phyloP scores from a whole-genome alignment of 2,888 invertebrate species.

The Balanococcus diminutus region DNA sequence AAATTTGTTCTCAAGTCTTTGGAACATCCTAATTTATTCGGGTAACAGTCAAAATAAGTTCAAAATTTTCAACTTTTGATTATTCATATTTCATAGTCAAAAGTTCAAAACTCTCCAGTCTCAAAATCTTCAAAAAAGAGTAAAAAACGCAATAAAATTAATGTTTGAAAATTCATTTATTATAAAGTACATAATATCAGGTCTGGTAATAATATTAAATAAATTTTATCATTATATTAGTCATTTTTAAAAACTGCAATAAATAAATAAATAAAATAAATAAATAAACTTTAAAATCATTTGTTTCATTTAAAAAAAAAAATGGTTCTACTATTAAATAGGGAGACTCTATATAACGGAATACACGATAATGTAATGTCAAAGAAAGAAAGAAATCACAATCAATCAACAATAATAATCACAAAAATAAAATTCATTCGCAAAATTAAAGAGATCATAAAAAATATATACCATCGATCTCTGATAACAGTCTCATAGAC shows the following conservation, averaged over 20 bases:
- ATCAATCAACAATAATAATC: slow-evolving; percentile 43
- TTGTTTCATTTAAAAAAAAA: background rate
- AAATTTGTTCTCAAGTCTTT: no score
- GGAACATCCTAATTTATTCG: no score
- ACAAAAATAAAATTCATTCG: slow-evolving; percentile 20
- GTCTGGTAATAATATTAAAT: background rate
- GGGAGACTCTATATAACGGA: background rate
- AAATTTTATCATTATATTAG: slow-evolving; percentile 20
- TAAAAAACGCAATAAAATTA: background rate
- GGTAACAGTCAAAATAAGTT: no score
- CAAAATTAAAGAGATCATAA: slow-evolving; percentile 48
- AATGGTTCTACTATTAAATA: background rate
- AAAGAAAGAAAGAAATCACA: slow-evolving; percentile 8
- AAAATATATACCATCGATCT: slow-evolving; percentile 14
- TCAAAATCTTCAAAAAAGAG: no score
- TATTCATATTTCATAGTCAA: no score
- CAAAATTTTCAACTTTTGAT: no score
- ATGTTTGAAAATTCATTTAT: background rate
- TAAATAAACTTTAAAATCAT: slow-evolving; percentile 1
- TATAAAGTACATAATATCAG: background rate
- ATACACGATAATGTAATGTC: slow-evolving; percentile 34
- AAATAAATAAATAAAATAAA: background rate
- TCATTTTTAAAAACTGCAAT: background rate
- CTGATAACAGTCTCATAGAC: slow-evolving; percentile 48
- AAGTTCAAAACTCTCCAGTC: no score